Evolutionary conservation across 2,113 vertebrate species (phyloP), one percentile per base, ranked within the genome.

Genomic region (Hypanus sabinus): DNA sequence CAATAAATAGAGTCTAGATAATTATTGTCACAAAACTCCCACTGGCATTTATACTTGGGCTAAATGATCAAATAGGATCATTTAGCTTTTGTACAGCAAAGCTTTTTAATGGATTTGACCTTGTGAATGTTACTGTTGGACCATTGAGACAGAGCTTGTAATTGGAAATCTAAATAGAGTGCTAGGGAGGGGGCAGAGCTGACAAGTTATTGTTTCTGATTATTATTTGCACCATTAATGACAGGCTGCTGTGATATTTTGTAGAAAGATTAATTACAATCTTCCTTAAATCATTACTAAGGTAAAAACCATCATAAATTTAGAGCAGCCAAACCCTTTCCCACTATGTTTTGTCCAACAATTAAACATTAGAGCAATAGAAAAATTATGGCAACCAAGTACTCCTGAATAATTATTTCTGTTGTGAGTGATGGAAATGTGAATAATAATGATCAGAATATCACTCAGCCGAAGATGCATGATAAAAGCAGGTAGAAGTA

Each of bases 81-180:
- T 9, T 27, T 33, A 68, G 33, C 16, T 65, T 91, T 91, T n/a
- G 33, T 68, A 22, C 57, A 68, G 30, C 1, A 18, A 20, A 20
- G 12, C 33, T 68, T 70, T 33, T 70, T 68, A 68, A 91, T 91
- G 88, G 88, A 70, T 91, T 91, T 91, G 14, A 91, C 65, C n/a
- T 70, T 62, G 85, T 70, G n/a, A 33, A 91, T 7, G 33, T 91
- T 70, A 33, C 0, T 33, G n/a, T 36, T 70, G 7, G 62, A 14
- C 14, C 81, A 70, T 14, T 62, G 24, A 88, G 8, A 20, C n/a
- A 36, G 20, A 91, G 14, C 65, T 1, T 68, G n/a, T 60, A 60
- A 85, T 79, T 57, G 55, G 22, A 46, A 83, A 46, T 9, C 55
- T 24, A 83, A 83, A 57, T 46, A 83, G 9, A 16, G 22, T 83